Percentiles rank a stretch among this genome's conserved stretches.
These are phyloP conservation scores for Ophthalmolycus amberensis DNA, from an alignment of 2,113 vertebrate species.

Conservation along the genomic window DNA sequence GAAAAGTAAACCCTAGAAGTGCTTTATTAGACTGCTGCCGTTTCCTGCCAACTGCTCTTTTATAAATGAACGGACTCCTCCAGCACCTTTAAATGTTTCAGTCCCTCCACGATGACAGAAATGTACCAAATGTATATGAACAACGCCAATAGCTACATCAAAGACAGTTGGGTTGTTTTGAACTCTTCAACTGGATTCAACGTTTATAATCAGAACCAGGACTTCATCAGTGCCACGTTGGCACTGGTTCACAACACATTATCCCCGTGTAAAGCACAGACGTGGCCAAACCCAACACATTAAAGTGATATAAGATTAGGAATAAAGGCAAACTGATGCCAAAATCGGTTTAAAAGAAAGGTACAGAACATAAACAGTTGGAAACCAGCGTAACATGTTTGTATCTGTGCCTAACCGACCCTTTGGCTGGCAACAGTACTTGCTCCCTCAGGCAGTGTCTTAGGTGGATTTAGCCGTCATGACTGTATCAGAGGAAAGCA, in stretches of 20 bases:
- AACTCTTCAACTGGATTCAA: not conserved
- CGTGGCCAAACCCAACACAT: not conserved
- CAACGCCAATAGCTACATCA: not conserved
- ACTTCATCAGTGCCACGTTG: not conserved
- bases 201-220: not conserved
- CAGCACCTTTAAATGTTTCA: constrained; percentile 3
- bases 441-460: constrained; percentile 38
- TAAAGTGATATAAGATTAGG: not conserved
- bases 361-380: not conserved
- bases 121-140: not conserved
- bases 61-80: not conserved
- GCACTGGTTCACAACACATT: not conserved
- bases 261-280: not conserved
- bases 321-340: not conserved
- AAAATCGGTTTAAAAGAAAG: not conserved
- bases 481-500: constrained; percentile 73
- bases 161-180: not conserved
- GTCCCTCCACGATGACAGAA: not conserved
- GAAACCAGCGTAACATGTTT: constrained; percentile 10
- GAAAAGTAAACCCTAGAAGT: not conserved
- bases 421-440: constrained; percentile 30
- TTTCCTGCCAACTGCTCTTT: constrained; percentile 20
- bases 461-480: constrained; percentile 62
- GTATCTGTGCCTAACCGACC: constrained; percentile 8
- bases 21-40: constrained; percentile 9